These are phyloP conservation scores for Crioceris asparagi DNA, from an alignment of 2,888 invertebrate species.

Conservation along the genomic window DNA sequence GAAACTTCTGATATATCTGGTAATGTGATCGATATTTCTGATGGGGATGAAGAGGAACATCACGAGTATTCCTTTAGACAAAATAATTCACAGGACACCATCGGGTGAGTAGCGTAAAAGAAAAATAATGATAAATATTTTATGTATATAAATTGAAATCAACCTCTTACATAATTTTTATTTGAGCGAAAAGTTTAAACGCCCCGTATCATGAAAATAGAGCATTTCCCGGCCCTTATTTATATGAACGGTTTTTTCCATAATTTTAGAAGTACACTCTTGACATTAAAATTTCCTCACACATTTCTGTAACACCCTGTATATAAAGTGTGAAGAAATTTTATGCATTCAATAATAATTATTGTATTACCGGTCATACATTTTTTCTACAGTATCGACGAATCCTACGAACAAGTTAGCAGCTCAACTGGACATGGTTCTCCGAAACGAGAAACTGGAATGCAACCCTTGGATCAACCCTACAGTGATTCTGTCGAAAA, in stretches of 20 bases:
- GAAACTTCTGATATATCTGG: slow-evolving; percentile 20
- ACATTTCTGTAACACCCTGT: no score
- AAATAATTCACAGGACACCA: neutral
- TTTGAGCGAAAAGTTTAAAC: no score
- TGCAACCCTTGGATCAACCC: slow-evolving; percentile 34
- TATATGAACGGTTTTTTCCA: no score
- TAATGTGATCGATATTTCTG: slow-evolving; percentile 30
- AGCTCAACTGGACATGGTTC: slow-evolving; percentile 34
- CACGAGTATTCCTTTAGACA: slow-evolving; percentile 22
- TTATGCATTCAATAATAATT: neutral
- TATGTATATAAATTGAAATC: no score
- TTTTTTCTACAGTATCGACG: slow-evolving; percentile 24
- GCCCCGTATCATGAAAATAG: no score
- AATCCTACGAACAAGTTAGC: slow-evolving; percentile 31
- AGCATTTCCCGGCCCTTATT: no score
- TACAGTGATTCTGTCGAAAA: slow-evolving; percentile 38
- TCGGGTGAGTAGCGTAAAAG: no score
- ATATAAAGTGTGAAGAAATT: no score
- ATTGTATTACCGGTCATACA: no score
- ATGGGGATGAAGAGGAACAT: slow-evolving; percentile 28
- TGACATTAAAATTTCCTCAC: no score
- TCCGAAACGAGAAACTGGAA: slow-evolving; percentile 26
- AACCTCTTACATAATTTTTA: no score
- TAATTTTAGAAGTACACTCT: neutral
- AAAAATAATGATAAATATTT: no score